phyloP scores from a whole-genome alignment of 2,113 vertebrate genomes.

The Salminus brasiliensis region DNA sequence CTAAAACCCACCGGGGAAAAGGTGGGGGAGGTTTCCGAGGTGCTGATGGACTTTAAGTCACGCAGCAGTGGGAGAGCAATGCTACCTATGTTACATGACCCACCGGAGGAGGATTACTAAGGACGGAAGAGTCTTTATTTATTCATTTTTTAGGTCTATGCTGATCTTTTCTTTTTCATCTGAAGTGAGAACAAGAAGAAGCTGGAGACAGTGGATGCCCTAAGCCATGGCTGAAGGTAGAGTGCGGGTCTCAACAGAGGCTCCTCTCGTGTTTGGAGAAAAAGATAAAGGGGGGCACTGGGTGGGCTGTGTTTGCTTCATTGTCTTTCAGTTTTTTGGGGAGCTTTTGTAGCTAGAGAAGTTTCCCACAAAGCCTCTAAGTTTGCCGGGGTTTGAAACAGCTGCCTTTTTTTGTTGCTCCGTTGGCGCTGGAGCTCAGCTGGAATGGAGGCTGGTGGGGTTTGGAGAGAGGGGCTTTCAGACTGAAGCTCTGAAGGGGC shows the following conservation, averaged over 20 bases:
- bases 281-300: slow-evolving; percentile 53
- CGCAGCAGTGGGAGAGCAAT: slow-evolving; percentile 35
- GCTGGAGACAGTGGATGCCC: slow-evolving; percentile 58
- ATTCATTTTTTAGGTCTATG: background rate
- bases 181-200: slow-evolving; percentile 46
- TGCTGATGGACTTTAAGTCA: slow-evolving; percentile 53
- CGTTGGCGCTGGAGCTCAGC: slow-evolving; percentile 14
- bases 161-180: background rate
- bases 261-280: slow-evolving; percentile 34
- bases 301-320: slow-evolving; percentile 67
- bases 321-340: slow-evolving; percentile 84
- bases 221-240: slow-evolving; percentile 75
- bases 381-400: no score
- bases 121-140: background rate
- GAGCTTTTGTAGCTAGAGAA: slow-evolving; percentile 71
- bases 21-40: slow-evolving; percentile 54
- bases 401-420: slow-evolving; percentile 69
- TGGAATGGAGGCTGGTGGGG: slow-evolving; percentile 14
- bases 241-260: background rate
- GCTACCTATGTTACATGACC: slow-evolving; percentile 37
- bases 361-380: slow-evolving; percentile 68
- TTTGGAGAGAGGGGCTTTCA: slow-evolving; percentile 36
- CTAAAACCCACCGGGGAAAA: slow-evolving; percentile 62
- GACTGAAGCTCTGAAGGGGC: background rate
- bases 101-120: slow-evolving; percentile 33